Evolutionary conservation across 2,113 vertebrate genomes (phyloP).

Genomic region (Ciconia maguari): DNA sequence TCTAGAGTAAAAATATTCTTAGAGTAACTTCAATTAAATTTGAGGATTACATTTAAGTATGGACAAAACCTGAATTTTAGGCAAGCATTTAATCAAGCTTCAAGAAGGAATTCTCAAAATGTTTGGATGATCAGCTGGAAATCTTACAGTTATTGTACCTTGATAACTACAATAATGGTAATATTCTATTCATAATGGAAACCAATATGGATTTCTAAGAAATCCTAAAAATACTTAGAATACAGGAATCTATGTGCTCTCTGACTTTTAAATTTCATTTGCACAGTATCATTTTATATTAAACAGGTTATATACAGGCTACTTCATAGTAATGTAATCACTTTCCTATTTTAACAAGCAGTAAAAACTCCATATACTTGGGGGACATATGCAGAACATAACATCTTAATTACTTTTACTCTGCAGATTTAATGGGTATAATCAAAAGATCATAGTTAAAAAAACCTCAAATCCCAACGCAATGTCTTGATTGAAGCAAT

Average conservation of each 20-base stretch:
- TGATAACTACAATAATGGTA: neutral
- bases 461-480: neutral
- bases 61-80: neutral
- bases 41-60: neutral
- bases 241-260: neutral
- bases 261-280: neutral
- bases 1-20: neutral
- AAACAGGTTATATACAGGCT: neutral
- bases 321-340: neutral
- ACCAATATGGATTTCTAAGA: neutral
- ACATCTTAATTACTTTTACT: constrained; percentile 17
- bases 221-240: neutral
- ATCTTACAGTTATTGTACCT: neutral
- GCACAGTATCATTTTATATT: neutral
- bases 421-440: neutral
- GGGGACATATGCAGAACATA: constrained; percentile 1
- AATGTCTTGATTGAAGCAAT: constrained; percentile 1
- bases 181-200: neutral
- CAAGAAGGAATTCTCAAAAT: neutral
- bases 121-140: neutral
- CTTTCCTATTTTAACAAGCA: neutral
- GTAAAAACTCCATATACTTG: neutral
- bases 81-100: neutral
- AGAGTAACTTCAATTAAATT: neutral
- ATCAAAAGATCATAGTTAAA: neutral